A percentile compares a stretch with the other conserved stretches of the same genome.
These are phyloP conservation scores for Cirrhinus mrigala DNA, from an alignment of 2,797 vertebrate genomes.

Conservation along the genomic window DNA sequence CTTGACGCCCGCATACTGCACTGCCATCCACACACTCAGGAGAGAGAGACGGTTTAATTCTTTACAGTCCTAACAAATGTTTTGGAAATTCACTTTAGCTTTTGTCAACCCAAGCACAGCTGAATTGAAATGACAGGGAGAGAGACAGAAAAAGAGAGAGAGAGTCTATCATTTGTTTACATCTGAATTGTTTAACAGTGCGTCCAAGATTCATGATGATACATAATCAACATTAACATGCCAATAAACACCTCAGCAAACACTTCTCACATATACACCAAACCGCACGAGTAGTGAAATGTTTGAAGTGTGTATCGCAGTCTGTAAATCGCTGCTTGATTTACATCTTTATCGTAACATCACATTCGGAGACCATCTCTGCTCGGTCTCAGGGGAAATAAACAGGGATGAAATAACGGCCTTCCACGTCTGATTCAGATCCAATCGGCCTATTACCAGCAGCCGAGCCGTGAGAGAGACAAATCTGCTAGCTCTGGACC, in stretches of 20 bases:
- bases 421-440: constrained; percentile 70
- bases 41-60: constrained; percentile 50
- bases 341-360: constrained; percentile 69
- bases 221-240: constrained; percentile 32
- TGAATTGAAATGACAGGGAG: constrained; percentile 10
- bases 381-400: constrained; percentile 72
- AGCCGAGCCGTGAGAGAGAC: constrained; percentile 58
- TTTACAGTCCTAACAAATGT: constrained; percentile 3
- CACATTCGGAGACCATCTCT: constrained; percentile 61
- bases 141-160: constrained; percentile 32
- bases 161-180: constrained; percentile 14
- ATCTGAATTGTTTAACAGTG: constrained; percentile 28
- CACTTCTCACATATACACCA: constrained; percentile 14
- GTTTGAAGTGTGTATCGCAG: constrained; percentile 25
- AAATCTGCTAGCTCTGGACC: constrained; percentile 62
- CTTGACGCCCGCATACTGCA: constrained; percentile 74
- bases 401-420: constrained; percentile 74
- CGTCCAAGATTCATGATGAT: background rate
- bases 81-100: constrained; percentile 7
- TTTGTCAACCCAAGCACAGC: background rate
- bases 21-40: constrained; percentile 56
- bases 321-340: constrained; percentile 56
- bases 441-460: constrained; percentile 66
- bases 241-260: constrained; percentile 28
- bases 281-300: background rate